Base-by-base conservation (phyloP, 2,113 vertebrate genomes). In the Aleadryas rufinucha region DNA sequence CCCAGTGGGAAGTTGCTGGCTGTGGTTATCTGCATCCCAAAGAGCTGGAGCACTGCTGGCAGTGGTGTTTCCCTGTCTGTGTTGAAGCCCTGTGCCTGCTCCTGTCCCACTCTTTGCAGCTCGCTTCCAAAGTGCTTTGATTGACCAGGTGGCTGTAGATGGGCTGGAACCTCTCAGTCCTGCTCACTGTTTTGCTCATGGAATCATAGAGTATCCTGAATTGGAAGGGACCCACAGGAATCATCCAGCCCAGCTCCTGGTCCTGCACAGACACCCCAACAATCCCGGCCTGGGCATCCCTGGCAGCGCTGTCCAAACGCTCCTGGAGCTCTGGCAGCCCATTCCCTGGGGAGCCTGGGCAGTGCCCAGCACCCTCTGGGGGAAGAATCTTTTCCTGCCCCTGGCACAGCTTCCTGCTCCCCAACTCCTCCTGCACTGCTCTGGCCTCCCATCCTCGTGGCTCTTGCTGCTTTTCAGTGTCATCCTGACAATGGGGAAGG, bases 191-290 rank as follows among this genome's bases (percentile, higher is more conserved):
- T 24, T 53, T 68, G 24, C 30, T 61, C 30, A 26, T 8, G 18
- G 53, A 82, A 18, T 35, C 6, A 21, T 13, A 18, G 24, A n/a
- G 75, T 60, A 8, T 47, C 28, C 20, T 39, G n/a, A 1, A 19
- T 1, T 30, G 37, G 35, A 21, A 37, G 16, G 9, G 27, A 30
- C 10, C 6, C 45, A 3, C 33, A 9, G 6, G 44, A 44, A 53
- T 4, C 10, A 52, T 2, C 4, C 8, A 65, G 11, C 1, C 27
- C 33, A 2, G 1, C 9, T 0, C 27, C 45, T 26, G 45, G 0
- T 39, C 45, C 53, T n/a, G n/a, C 61, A 3, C 61, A n/a, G 39
- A 60, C 16, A 1, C 37, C 22, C 22, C 69, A 45, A 3, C 52
- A 66, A 4, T 0, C 53, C 69, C 60, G 50, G 6, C 53, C 53